Conservation (phyloP, 2,797 vertebrate species). For the Hoplostethus mediterraneus region DNA sequence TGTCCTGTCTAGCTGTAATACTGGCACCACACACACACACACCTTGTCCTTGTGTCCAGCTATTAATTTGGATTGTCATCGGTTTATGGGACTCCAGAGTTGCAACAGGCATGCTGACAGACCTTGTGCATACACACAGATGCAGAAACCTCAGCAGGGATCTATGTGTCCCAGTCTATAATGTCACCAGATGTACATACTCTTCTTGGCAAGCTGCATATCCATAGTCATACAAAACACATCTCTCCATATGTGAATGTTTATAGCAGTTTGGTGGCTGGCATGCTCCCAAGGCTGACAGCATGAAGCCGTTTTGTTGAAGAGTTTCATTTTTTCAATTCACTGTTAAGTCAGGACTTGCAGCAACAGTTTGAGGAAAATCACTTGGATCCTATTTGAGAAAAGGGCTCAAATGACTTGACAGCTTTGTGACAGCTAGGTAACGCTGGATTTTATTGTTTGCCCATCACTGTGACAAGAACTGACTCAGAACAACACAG, state of each 20-base stretch:
- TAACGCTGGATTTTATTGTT: conserved; percentile 14
- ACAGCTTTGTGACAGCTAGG: conserved; percentile 19
- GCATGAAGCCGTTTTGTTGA: not conserved
- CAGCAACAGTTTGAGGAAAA: conserved; percentile 2
- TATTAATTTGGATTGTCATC: conserved; percentile 39
- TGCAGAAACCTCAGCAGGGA: not conserved
- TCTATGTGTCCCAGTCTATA: not conserved
- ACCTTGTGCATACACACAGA: conserved; percentile 3
- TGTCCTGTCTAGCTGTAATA: conserved; percentile 1
- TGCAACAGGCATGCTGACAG: conserved; percentile 1
- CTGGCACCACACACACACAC: conserved; percentile 45
- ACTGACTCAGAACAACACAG: not conserved
- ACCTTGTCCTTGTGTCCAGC: conserved; percentile 34
- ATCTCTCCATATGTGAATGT: not conserved
- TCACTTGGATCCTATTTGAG: conserved; percentile 9
- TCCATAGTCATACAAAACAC: not conserved
- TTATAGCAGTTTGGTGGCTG: not conserved
- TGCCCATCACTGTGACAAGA: conserved; percentile 12
- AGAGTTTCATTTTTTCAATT: not conserved
- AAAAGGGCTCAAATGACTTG: conserved; percentile 14
- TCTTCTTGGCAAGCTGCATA: not conserved
- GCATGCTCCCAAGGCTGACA: not conserved
- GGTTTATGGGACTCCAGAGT: conserved; percentile 8
- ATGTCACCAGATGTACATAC: not conserved
- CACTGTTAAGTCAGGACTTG: not conserved